Evolutionary conservation across 2,888 invertebrate species (phyloP).

Genomic region (Nomada hirtipes): DNA sequence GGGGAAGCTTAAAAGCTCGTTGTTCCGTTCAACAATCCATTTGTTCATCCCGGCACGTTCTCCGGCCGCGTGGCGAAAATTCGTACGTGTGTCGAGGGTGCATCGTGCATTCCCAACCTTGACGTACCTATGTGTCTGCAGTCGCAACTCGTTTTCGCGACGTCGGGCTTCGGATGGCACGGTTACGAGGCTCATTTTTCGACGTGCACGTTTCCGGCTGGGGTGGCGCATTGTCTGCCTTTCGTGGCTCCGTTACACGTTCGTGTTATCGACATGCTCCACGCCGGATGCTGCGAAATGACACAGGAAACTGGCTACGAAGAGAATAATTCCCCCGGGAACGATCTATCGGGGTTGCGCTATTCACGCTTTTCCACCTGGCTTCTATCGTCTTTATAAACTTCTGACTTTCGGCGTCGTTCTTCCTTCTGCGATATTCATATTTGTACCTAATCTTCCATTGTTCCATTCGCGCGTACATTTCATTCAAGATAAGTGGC

Average conservation of each 20-base stretch:
- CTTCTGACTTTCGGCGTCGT: too few species aligned
- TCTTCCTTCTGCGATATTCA: too few species aligned
- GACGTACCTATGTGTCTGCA: not conserved
- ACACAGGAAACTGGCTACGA: not conserved
- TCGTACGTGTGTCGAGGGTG: conserved; percentile 29
- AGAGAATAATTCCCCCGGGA: conserved; percentile 6
- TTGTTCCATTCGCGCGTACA: too few species aligned
- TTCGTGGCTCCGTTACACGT: conserved; percentile 54
- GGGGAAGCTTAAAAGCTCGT: not conserved
- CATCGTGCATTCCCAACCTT: not conserved
- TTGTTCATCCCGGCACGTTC: conserved; percentile 38
- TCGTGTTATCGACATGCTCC: conserved; percentile 37
- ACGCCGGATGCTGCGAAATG: conserved; percentile 19
- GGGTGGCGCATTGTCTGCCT: conserved; percentile 61
- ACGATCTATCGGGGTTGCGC: not conserved
- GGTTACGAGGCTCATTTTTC: conserved; percentile 65
- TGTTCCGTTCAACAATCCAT: not conserved
- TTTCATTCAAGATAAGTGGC: too few species aligned
- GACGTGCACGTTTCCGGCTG: conserved; percentile 56
- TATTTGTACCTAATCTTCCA: too few species aligned
- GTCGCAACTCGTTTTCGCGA: not conserved
- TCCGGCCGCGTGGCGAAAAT: conserved; percentile 35
- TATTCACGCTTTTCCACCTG: not conserved
- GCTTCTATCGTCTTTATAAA: too few species aligned
- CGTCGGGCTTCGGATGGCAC: conserved; percentile 12